Conservation (phyloP, 2,113 vertebrate genomes). For the Zeus faber region DNA sequence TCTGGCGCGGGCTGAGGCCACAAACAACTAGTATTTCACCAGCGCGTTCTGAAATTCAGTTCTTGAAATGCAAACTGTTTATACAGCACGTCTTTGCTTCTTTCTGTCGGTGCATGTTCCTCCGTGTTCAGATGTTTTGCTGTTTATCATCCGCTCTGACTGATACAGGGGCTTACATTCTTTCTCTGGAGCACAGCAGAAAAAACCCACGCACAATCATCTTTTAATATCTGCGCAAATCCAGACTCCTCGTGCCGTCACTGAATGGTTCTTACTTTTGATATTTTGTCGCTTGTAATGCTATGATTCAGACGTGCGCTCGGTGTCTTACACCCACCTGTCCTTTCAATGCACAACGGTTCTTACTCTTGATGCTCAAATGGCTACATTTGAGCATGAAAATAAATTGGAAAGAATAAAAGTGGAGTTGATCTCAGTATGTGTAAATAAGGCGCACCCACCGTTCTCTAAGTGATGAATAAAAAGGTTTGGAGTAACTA, state of each 20-base stretch:
- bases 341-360: constrained; percentile 54
- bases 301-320: constrained; percentile 45
- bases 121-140: constrained; percentile 57
- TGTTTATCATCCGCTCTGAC: constrained; percentile 65
- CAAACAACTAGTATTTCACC: constrained; percentile 69
- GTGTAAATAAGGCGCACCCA: constrained; percentile 28
- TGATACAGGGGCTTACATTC: constrained; percentile 69
- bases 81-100: constrained; percentile 35
- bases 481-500: constrained; percentile 23
- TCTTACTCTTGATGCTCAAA: constrained; percentile 44
- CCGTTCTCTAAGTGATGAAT: constrained; percentile 28
- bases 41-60: constrained; percentile 63
- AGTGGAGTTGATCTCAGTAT: constrained; percentile 37
- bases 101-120: constrained; percentile 61
- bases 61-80: constrained; percentile 75
- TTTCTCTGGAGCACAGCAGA: constrained; percentile 56
- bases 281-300: constrained; percentile 52
- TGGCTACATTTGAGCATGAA: constrained; percentile 48
- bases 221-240: constrained; percentile 76
- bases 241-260: constrained; percentile 49
- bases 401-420: constrained; percentile 24
- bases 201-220: constrained; percentile 73
- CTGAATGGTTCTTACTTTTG: constrained; percentile 57
- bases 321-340: constrained; percentile 66
- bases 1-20: constrained; percentile 54